Conservation (phyloP, 2,113 vertebrate species). For the Dryoscopus gambensis region DNA sequence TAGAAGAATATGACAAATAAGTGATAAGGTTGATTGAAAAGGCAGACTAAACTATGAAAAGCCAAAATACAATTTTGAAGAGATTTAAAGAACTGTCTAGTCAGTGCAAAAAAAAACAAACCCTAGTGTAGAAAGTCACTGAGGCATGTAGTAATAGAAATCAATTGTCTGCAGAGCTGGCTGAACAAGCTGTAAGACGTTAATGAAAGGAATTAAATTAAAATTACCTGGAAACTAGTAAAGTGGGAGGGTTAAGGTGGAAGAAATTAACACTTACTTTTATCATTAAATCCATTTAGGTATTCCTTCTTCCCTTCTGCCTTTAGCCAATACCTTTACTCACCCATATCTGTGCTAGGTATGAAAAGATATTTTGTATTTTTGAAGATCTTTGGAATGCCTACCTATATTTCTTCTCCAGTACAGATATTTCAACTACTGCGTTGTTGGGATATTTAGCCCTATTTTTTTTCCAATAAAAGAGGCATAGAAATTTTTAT, state of each 20-base stretch:
- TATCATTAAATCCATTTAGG: not conserved
- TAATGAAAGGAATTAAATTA: conserved; percentile 54
- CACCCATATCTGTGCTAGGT: not conserved
- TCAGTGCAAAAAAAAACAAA: not conserved
- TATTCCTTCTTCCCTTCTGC: not conserved
- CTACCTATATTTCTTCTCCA: not conserved
- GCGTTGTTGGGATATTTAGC: not conserved
- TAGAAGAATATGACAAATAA: not conserved
- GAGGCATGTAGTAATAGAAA: conserved; percentile 30
- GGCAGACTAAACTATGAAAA: not conserved
- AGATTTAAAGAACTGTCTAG: not conserved
- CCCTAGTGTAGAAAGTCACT: not conserved
- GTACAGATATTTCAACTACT: not conserved
- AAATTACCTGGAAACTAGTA: conserved; percentile 37
- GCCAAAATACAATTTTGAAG: not conserved
- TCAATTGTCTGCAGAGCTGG: conserved; percentile 46
- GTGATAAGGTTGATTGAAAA: not conserved
- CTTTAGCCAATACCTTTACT: not conserved
- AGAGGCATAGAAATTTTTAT: not conserved
- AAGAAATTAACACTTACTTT: not conserved
- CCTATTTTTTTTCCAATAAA: not conserved
- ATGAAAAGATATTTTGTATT: not conserved
- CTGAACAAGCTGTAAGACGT: conserved; percentile 39
- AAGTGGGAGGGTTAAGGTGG: not conserved
- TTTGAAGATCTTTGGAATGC: not conserved